Evolutionary conservation across 2,888 invertebrate species (phyloP).

Genomic region (Hydropsyche betteni): DNA sequence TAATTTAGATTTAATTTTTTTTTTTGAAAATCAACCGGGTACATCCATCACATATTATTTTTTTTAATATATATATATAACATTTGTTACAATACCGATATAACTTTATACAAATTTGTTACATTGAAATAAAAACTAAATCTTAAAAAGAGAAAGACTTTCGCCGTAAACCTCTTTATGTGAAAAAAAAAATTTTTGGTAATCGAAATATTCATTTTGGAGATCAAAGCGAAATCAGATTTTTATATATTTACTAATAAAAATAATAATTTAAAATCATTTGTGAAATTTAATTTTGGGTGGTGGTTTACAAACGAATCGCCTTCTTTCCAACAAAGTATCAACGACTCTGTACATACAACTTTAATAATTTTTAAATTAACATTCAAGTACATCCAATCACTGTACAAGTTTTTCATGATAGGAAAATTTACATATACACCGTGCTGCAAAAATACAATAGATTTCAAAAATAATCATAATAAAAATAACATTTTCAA

Average conservation of each 20-base stretch:
- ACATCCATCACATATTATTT: constrained; percentile 49
- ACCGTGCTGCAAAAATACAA: constrained; percentile 56
- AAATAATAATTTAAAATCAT: too few species aligned
- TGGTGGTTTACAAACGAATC: constrained; percentile 1
- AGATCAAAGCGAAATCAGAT: too few species aligned
- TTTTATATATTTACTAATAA: too few species aligned
- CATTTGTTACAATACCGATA: constrained; percentile 46
- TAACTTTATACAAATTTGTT: constrained; percentile 39
- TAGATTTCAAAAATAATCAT: constrained; percentile 52
- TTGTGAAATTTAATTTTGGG: too few species aligned
- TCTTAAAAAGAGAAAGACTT: constrained; percentile 21
- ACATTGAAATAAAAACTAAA: constrained; percentile 36
- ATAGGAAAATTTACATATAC: constrained; percentile 55
- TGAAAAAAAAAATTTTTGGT: too few species aligned
- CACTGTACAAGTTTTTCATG: constrained; percentile 49
- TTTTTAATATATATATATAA: constrained; percentile 34
- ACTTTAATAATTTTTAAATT: constrained; percentile 35
- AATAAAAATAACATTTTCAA: constrained; percentile 52
- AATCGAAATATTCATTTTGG: neutral
- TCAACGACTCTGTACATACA: constrained; percentile 37
- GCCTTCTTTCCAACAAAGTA: constrained; percentile 28
- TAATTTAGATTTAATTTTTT: constrained; percentile 12
- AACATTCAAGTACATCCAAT: constrained; percentile 39
- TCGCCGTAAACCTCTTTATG: neutral
- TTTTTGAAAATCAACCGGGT: constrained; percentile 47